phyloP scores from a whole-genome alignment of 2,888 invertebrate genomes.

The Polylopha cassiicola region DNA sequence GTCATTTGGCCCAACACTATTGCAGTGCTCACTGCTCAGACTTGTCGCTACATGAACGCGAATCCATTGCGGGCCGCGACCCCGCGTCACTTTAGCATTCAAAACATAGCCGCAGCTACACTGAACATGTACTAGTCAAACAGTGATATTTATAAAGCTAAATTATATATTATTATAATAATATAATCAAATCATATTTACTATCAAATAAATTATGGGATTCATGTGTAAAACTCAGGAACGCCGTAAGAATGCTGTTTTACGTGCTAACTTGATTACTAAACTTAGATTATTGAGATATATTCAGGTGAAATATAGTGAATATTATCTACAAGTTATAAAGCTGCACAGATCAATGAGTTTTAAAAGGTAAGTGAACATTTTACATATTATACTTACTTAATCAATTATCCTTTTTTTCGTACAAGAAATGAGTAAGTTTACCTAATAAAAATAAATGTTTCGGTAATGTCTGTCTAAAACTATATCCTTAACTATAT shows the following conservation, averaged over 20 bases:
- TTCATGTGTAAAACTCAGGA: constrained; percentile 33
- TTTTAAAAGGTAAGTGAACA: constrained; percentile 6
- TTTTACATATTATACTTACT: neutral
- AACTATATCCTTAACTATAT: too few species aligned
- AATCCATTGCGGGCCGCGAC: constrained; percentile 21
- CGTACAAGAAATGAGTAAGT: too few species aligned
- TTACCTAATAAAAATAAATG: too few species aligned
- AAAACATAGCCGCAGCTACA: neutral
- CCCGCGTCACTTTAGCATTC: constrained; percentile 1
- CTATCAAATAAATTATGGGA: constrained; percentile 30
- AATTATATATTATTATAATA: constrained; percentile 5
- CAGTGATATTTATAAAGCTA: constrained; percentile 10
- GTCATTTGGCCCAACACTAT: constrained; percentile 28
- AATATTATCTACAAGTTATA: constrained; percentile 17
- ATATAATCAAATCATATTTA: constrained; percentile 1
- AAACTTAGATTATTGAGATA: constrained; percentile 30
- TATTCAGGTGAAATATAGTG: constrained; percentile 30
- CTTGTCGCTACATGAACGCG: constrained; percentile 45
- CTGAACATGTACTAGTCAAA: constrained; percentile 6
- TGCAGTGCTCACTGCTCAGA: constrained; percentile 25
- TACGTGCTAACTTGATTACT: constrained; percentile 19
- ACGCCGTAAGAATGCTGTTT: constrained; percentile 25
- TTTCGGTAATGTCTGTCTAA: too few species aligned
- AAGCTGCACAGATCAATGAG: constrained; percentile 5
- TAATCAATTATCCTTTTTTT: too few species aligned